Base-by-base conservation (phyloP, 2,888 invertebrate genomes). In the Sialis fuliginosa region DNA sequence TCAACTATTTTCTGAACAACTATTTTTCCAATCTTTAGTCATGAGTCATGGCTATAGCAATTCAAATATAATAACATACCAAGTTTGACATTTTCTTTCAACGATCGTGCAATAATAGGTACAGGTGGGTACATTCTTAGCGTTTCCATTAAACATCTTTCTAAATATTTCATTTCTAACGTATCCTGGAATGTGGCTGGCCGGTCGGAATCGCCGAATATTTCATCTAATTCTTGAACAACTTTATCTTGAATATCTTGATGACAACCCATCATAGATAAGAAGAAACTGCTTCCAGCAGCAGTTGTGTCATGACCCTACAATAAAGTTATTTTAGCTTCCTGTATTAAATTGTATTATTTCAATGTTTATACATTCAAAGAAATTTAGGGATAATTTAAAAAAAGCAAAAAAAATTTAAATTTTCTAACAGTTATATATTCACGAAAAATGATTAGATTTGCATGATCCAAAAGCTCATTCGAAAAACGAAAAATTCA, bases 251-350 rank as follows among this genome's bases (percentile, higher is more conserved):
- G 91, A 39, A 91, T 77, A 8, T 86, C 72, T 39, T 81, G 82
- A 58, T 91, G 77, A 40, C 81, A 72, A 5, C 87, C 91, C 59
- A 92, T 75, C 57, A 90, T 70, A 54, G 84, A 84, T 6, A 90
- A 69, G 50, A 85, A 81, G 72, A 91, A 93, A 60, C 85, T 87
- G 52, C 89, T 84, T 1, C 85, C 90, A 33, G 91, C 85, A 7
- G 86, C 81, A 1, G 85, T 87, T 6, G 86, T 87, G 57, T 86
- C 86, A 61, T 86, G 86, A 3, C 85, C 85, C 77, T 77, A 52
- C 6, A 48, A 45, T 44, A n/a, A 33, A 34, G 44, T 35, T 39
- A 32, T 39, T 32, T 33, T 45, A 7, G 42, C 6, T 22, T 22
- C 22, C 2, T 22, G 22, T 22, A 4, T 4, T 22, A 22, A 22